These are phyloP conservation scores for Cerastoderma edule DNA, from an alignment of 2,888 invertebrate genomes.

Conservation along the genomic window DNA sequence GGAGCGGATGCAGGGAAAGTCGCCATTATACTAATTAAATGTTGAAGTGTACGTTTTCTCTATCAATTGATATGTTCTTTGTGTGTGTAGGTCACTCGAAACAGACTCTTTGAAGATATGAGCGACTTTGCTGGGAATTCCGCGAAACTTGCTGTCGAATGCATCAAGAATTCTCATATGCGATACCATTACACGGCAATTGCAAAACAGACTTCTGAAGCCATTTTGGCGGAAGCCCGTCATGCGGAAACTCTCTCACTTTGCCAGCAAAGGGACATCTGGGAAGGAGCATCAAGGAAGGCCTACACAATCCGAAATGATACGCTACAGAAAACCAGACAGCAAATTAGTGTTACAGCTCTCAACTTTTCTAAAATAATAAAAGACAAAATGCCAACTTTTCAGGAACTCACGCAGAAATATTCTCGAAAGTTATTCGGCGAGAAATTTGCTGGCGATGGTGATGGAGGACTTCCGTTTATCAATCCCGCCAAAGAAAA, in stretches of 20 bases:
- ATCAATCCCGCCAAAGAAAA: slow-evolving; percentile 8
- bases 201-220: slow-evolving; percentile 26
- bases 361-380: slow-evolving; percentile 40
- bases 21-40: too few species aligned
- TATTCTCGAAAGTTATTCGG: slow-evolving; percentile 22
- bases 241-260: slow-evolving; percentile 39
- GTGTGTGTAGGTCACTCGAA: too few species aligned
- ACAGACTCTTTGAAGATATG: too few species aligned
- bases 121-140: slow-evolving; percentile 46
- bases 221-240: slow-evolving; percentile 26
- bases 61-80: too few species aligned
- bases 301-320: slow-evolving; percentile 35
- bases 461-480: slow-evolving; percentile 15
- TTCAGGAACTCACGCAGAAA: slow-evolving; percentile 27
- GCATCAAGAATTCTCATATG: slow-evolving; percentile 32
- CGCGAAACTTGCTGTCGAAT: slow-evolving; percentile 39
- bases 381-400: slow-evolving; percentile 35
- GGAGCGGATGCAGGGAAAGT: too few species aligned
- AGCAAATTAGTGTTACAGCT: slow-evolving; percentile 36
- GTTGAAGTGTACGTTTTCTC: too few species aligned
- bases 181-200: slow-evolving; percentile 37
- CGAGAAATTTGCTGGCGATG: not conserved
- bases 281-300: slow-evolving; percentile 38
- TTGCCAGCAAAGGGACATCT: slow-evolving; percentile 34
- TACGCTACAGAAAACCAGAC: slow-evolving; percentile 27